Base-by-base conservation (phyloP, 1,140 invertebrate genomes). In the Trachymyrmex septentrionalis region DNA sequence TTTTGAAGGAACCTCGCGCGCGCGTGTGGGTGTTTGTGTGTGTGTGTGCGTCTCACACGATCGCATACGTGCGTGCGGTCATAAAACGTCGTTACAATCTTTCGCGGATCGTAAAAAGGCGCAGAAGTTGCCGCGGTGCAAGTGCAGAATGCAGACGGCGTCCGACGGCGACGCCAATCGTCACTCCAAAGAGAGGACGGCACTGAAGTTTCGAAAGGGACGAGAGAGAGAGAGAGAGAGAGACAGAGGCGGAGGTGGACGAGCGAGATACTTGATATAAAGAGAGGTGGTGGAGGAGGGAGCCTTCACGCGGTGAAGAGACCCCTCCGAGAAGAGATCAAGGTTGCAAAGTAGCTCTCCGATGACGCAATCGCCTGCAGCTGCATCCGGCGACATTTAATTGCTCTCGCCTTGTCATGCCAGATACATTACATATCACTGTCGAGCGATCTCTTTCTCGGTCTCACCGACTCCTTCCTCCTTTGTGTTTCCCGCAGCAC, bases 361-460 rank as follows among this genome's bases (percentile, higher is more conserved):
- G 89, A 91, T 93, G 93, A 93, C 92, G 93, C 90, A 92, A 93
- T 90, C 78, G 86, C 88, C 85, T 87, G 92, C 93, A 93, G 92
- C 93, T 93, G 93, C 92, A 93, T 93, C 92, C 93, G 93, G 92
- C 91, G 92, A 91, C 92, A 91, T 91, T 92, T 93, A 93, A 93
- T 93, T 93, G 92, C 92, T 91, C 91, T 87, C 89, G 89, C 91
- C 87, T 90, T 85, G 84, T 90, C 90, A 91, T 89, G 85, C 87
- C 85, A 88, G 86, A 67, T 86, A 88, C 69, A 86, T 92, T 91
- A 89, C 91, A 86, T 88, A 92, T 92, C 90, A 88, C 69, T 66
- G 72, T 86, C 67, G 82, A 44, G 38, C 85, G 85, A 87, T 86
- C 86, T 72, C 55, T 90, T 61, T 73, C 69, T 87, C 73, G 75